Conservation (phyloP, 2,113 vertebrate genomes). For the Passer domesticus region DNA sequence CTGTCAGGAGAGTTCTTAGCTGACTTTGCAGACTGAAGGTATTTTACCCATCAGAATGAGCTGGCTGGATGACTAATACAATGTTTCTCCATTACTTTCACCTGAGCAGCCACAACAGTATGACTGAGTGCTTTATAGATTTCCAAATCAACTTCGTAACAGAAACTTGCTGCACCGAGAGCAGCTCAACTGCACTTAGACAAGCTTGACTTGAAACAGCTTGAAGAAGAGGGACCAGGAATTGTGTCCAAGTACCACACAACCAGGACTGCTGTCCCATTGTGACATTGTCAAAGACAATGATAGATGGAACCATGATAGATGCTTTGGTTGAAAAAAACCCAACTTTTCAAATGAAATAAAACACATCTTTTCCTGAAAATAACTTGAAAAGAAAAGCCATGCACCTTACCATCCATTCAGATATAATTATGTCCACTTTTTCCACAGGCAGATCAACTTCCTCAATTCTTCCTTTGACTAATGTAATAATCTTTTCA, state of each 20-base stretch:
- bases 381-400: background rate
- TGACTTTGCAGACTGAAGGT: background rate
- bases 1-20: background rate
- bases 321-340: background rate
- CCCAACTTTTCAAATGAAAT: background rate
- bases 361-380: background rate
- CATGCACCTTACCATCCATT: conserved; percentile 94
- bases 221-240: background rate
- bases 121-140: background rate
- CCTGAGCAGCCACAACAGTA: background rate
- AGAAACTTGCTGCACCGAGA: background rate
- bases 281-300: background rate
- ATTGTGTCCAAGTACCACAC: background rate
- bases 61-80: background rate
- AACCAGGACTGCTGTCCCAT: background rate
- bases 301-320: background rate
- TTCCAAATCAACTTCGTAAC: fast-evolving
- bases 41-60: background rate
- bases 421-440: conserved; percentile 95
- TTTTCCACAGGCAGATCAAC: conserved; percentile 88
- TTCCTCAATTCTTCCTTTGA: conserved; percentile 96
- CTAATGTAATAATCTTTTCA: conserved; percentile 83
- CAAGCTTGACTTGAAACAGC: background rate
- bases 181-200: background rate
- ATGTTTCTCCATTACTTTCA: background rate